Base-by-base conservation (phyloP, 2,113 vertebrate species). In the Muscicapa adusta region DNA sequence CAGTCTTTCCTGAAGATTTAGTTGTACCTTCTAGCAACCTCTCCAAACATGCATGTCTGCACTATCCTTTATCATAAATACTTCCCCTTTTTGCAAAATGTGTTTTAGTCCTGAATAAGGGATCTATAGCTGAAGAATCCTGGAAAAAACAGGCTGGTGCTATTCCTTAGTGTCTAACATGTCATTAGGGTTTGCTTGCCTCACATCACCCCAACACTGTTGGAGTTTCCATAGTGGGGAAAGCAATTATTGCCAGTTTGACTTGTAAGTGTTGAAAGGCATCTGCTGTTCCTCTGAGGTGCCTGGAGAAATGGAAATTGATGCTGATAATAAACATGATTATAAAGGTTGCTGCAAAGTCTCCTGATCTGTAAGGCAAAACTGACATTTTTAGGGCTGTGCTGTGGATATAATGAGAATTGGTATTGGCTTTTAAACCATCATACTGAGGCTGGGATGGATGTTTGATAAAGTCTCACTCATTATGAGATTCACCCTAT, bases 291-390 rank as follows among this genome's bases (percentile, higher is more conserved):
- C 81, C 75, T 95, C 87, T 56, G 87, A 87, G 66, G 71, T 92
- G 89, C 88, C 79, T 74, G 84, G 43, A 73, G 74, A 95, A 94
- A 90, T 93, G 85, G 75, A 86, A 96, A 83, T 94, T 82, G 91
- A 93, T 94, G 94, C 71, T 80, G 63, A 73, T 97, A 95, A 95
- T 94, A 87, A 95, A 95, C 85, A 88, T 74, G 94, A 93, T 92
- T 94, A 76, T 85, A 68, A 86, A 82, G 57, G 36, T 48, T 87
- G 56, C 89, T 95, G 71, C 66, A 93, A 95, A 91, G 60, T 17
- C 62, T 89, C 38, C 38, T 58, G 87, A 62, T 93, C 47, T 93
- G 66, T 75, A 77, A 95, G 42, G 74, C n/a, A 47, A 85, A 94
- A 89, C 36, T 92, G 95, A 68, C 85, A n/a, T 93, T 93, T 96